Evolutionary conservation across 2,113 vertebrate genomes (phyloP).

Genomic region (Sinocyclocheilus anophthalmus): DNA sequence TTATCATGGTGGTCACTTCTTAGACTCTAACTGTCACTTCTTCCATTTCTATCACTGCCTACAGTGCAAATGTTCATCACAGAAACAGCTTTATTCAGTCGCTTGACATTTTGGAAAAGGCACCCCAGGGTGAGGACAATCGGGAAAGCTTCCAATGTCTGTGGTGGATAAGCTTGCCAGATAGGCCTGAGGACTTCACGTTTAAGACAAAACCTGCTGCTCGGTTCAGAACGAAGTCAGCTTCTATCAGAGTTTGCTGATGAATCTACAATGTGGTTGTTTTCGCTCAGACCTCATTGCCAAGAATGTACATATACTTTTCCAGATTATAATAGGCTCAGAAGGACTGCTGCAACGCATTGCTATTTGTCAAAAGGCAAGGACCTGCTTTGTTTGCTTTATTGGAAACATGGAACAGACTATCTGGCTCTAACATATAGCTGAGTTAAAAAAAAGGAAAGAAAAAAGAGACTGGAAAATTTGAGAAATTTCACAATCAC

Average conservation of each 20-base stretch:
- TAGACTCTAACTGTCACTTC: neutral
- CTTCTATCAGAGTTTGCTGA: constrained; percentile 31
- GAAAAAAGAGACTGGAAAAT: neutral
- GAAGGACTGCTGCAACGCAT: constrained; percentile 6
- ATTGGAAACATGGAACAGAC: constrained; percentile 13
- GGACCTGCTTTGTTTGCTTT: constrained; percentile 27
- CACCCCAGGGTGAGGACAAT: constrained; percentile 35
- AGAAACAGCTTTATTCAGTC: constrained; percentile 35
- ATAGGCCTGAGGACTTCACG: constrained; percentile 17
- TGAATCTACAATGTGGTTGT: constrained; percentile 50
- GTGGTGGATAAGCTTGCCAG: constrained; percentile 36
- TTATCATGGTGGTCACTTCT: neutral
- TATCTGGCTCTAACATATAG: constrained; percentile 14
- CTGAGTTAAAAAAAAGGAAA: neutral
- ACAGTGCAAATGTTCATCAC: constrained; percentile 28
- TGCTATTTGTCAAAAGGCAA: constrained; percentile 35
- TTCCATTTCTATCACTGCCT: constrained; percentile 9
- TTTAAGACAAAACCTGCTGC: constrained; percentile 35
- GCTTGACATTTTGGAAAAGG: constrained; percentile 28
- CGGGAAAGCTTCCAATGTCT: constrained; percentile 41
- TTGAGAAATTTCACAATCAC: constrained; percentile 10
- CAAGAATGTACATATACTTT: constrained; percentile 51
- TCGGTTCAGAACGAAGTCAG: constrained; percentile 39
- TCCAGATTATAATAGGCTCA: constrained; percentile 50
- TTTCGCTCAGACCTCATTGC: constrained; percentile 41